Evolutionary conservation across 2,113 vertebrate species (phyloP), one percentile per base, ranked within the genome.

Genomic region (Aythya baeri): DNA sequence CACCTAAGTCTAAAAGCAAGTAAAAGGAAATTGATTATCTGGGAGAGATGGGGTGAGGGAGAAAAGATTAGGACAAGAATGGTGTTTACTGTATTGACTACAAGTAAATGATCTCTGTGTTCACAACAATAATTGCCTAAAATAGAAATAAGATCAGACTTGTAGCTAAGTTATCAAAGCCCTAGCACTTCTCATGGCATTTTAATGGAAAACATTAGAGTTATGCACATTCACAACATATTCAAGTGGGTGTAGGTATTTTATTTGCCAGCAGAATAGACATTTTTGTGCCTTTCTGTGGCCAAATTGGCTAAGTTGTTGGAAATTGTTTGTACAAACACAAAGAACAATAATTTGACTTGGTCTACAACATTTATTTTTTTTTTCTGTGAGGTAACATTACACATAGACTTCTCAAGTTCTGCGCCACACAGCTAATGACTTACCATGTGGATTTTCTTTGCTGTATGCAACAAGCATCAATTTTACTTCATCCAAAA

Each of bases 121-220:
- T 74, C 9, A 65, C 25, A 80, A 63, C 31, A 36, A 7, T 0
- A 0, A 32, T 43, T 2, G 5, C n/a, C n/a, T 81, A 62, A 91
- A 88, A 61, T 4, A 52, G 44, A 75, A 80, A 29, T 43, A 25
- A 93, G 27, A 74, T 66, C 16, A 83, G n/a, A 83, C 58, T 66
- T 81, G 63, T 0, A 0, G 6, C 32, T 52, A 26, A 31, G 4
- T 36, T 7, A 57, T 90, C 50, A 57, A 81, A 83, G 5, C 6
- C 4, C 41, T 25, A 59, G 9, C 2, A 0, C 2, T 63, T 31
- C 31, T 90, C 7, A 4, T 63, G 29, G 2, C 5, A 38, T 94
- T 90, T 90, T 46, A 83, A 67, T 57, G 16, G 12, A 83, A 86
- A 83, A 25, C 13, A 55, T 83, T 87, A 29, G 1, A 4, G 9